Evolutionary conservation across 64 coral and sea anemone genomes (phyloP), one percentile per base, ranked within the genome.

Genomic region (Actinia equina): DNA sequence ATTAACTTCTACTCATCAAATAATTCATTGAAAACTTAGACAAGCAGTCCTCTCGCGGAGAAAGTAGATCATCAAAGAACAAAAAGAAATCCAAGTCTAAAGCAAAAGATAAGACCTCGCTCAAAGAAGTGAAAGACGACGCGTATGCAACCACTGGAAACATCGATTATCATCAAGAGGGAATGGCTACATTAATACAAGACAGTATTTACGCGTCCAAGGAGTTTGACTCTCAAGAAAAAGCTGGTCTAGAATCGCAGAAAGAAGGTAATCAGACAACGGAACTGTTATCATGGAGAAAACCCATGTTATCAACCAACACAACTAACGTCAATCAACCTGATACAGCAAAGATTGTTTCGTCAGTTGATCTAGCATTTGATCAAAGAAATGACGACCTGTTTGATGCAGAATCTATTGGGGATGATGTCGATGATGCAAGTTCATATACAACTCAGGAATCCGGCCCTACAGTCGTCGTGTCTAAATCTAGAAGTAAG

Each of bases 1-100:
- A 37, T 54, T 54, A 63, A 63, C 16, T 63, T 20, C 16, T 63
- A 2, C 25, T 71, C 9, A 26, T 27, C 9, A 25, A 14, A 13
- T 74, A 41, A 74, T 41, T 74, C 11, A 13, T 74, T 74, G 26
- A 74, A 74, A 74, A 37, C 13, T 41, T 26, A 74, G 69, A 74
- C 14, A 74, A 41, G 12, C 69, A 74, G 7, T 74, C 69, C 1
- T 74, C 69, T 30, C 69, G 69, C 22, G 26, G 69, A 14, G 37
- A 76, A 44, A 82, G 59, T 5, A 92, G 87, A 43, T 87, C 90
- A 8, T 91, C 89, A 5, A 91, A 91, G 43, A 91, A 63, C 65
- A 92, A 92, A 45, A 92, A 87, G 65, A 81, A 19, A 23, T 44
- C 78, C 10, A 92, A 92, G 23, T 59, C 83, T 17, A 92, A 92